Base-by-base conservation (phyloP, 2,113 vertebrate species). In the Oryzias celebensis region DNA sequence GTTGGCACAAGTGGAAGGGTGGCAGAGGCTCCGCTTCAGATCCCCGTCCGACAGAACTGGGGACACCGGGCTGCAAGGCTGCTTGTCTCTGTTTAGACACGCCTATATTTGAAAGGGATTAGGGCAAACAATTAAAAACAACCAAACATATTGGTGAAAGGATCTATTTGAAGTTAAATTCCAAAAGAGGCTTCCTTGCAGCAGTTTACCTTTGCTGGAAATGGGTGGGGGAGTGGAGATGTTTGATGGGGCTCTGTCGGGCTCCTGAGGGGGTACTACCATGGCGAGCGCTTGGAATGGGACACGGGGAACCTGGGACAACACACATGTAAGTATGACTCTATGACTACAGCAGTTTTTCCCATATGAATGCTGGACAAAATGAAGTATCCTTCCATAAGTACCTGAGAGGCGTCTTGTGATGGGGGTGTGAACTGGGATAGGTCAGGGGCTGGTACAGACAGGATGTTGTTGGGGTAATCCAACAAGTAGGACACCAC, bases 401-500 rank as follows among this genome's bases (percentile, higher is more conserved):
- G 90, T 86, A 99, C 97, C 96, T 98, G 95, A 95, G 95, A 94
- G 82, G 96, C 92, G 88, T 99, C 97, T 92, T 98, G 96, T 79
- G 95, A 96, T 58, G 96, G 94, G 80, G 96, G 94, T 5, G 95
- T 97, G 78, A 98, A 93, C 81, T 98, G 95, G 83, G 95, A 94
- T 71, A 97, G 86, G 85, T 99, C 97, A 42, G 96, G 90, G 42
- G 94, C 91, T 61, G 96, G 94, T 86, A 96, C 94, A 4, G 96
- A 95, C 58, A 97, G 81, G 84, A 98, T 93, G 77, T 99, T 99
- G 91, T 98, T 98, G 68, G 97, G 97, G 81, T 98, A 99, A 91
- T 99, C 97, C 92, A 99, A 92, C 76, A 98, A 89, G 85, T 99
- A 99, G 65, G 96, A 99, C 90, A 98, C 97, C 68, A 99, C 97